These are phyloP conservation scores for Zeuzera pyrina DNA, from an alignment of 2,888 invertebrate genomes.

Conservation along the genomic window DNA sequence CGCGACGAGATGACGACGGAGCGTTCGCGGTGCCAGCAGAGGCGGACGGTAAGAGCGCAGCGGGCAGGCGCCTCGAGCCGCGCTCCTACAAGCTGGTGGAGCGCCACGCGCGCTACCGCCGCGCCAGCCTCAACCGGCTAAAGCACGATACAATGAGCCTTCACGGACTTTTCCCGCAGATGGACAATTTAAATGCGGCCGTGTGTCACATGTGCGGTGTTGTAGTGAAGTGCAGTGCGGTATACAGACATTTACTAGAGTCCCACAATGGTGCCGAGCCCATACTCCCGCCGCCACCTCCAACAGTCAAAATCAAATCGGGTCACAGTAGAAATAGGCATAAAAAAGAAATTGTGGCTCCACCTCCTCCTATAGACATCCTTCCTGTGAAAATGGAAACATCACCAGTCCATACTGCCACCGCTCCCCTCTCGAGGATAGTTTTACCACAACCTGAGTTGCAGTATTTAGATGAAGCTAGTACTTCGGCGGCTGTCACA, in stretches of 20 bases:
- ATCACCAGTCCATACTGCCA: conserved; percentile 44
- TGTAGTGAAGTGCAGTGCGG: conserved; percentile 84
- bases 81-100: conserved; percentile 46
- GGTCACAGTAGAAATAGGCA: conserved; percentile 43
- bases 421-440: conserved; percentile 54
- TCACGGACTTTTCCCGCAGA: conserved; percentile 84
- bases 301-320: conserved; percentile 37
- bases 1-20: conserved; percentile 51
- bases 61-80: conserved; percentile 34
- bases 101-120: conserved; percentile 33
- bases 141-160: conserved; percentile 78
- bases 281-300: conserved; percentile 57
- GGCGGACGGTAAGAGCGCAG: conserved; percentile 39
- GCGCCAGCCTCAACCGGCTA: conserved; percentile 68
- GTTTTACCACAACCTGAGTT: conserved; percentile 51
- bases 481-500: conserved; percentile 38
- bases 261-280: conserved; percentile 61
- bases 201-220: conserved; percentile 85
- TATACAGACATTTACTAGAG: conserved; percentile 80
- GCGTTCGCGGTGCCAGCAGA: conserved; percentile 42
- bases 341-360: conserved; percentile 52
- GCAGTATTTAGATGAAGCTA: conserved; percentile 50
- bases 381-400: conserved; percentile 50
- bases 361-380: conserved; percentile 44
- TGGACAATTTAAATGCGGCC: conserved; percentile 82